A percentile compares a stretch with the other conserved stretches of the same genome.
These are phyloP conservation scores for Euleptes europaea DNA, from an alignment of 2,113 vertebrate species.

Conservation along the genomic window DNA sequence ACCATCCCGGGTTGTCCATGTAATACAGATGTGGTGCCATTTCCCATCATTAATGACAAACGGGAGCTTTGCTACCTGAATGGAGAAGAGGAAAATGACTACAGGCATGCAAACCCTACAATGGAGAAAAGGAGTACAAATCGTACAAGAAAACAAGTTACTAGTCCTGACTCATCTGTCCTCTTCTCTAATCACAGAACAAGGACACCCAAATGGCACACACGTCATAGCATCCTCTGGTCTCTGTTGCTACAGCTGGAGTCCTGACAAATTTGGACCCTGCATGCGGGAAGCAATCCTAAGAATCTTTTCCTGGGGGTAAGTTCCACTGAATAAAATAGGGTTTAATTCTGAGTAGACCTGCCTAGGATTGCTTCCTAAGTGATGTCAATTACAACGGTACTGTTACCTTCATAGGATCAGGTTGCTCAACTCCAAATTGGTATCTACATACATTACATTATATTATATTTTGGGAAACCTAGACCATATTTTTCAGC, in stretches of 20 bases:
- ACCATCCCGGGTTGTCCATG: slow-evolving; percentile 95
- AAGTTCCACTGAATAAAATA: no score
- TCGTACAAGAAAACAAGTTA: background rate
- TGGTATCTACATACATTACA: no score
- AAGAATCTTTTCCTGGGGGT: no score
- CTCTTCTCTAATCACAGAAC: background rate
- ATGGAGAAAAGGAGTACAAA: background rate
- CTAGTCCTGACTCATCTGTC: background rate
- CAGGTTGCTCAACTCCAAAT: background rate
- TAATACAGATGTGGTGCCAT: slow-evolving; percentile 97
- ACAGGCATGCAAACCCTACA: background rate
- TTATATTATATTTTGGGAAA: background rate
- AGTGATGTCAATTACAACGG: background rate
- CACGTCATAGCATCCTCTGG: background rate
- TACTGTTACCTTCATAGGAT: background rate
- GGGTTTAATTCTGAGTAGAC: no score
- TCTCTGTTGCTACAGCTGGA: background rate
- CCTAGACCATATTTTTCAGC: background rate
- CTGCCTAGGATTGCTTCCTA: background rate
- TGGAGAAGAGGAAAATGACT: background rate
- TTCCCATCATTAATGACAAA: slow-evolving; percentile 94
- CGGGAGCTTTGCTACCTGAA: slow-evolving; percentile 92
- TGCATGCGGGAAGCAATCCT: no score
- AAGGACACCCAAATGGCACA: background rate
- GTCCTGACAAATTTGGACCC: background rate